Evolutionary conservation across 1,140 invertebrate species (phyloP).

Genomic region (Globodera ellingtonae): DNA sequence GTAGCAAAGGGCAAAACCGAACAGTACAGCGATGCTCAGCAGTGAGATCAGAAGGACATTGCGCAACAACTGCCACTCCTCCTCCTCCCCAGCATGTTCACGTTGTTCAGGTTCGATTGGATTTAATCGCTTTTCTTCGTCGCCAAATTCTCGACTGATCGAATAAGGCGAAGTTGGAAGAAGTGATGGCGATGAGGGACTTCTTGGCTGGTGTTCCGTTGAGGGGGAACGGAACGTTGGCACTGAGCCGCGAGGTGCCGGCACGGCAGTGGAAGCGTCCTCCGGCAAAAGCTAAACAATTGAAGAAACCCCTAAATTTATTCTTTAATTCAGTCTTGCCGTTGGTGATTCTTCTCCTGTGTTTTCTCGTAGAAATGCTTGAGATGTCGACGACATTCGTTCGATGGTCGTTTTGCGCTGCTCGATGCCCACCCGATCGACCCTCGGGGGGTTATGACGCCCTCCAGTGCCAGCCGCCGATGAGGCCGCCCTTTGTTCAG

Average conservation of each 20-base stretch:
- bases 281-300: not conserved
- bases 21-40: conserved; percentile 7
- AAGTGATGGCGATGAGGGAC: not conserved
- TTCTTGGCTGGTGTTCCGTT: not conserved
- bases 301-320: not conserved
- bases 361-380: not conserved
- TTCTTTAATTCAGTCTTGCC: not conserved
- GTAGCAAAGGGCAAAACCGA: not conserved
- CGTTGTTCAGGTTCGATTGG: not conserved
- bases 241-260: not conserved
- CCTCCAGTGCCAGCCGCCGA: not conserved
- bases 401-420: not conserved
- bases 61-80: conserved; percentile 25
- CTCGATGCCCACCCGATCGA: conserved; percentile 8
- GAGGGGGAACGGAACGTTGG: not conserved
- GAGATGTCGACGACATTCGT: not conserved
- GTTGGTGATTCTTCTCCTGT: not conserved
- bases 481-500: not conserved
- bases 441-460: not conserved
- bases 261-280: conserved; percentile 2
- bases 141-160: not conserved
- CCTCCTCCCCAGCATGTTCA: not conserved
- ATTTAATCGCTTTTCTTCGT: not conserved
- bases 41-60: conserved; percentile 23
- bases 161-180: not conserved